Conservation (phyloP, 92 coral and sea anemone species). For the Siderastrea siderea region DNA sequence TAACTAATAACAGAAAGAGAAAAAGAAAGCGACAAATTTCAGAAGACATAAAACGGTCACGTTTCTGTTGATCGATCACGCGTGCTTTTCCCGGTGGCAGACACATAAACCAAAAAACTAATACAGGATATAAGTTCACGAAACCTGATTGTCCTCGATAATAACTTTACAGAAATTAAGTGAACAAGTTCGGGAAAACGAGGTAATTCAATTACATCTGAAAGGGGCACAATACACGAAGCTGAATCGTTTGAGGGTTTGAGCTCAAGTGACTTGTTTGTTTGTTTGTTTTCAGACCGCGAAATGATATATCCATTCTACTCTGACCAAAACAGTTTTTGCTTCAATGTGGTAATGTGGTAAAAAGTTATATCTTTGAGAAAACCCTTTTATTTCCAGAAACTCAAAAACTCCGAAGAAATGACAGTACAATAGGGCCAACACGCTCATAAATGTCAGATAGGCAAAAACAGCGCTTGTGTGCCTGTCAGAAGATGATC, state of each 20-base stretch:
- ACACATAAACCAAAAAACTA: neutral
- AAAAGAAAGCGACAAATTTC: neutral
- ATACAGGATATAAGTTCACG: neutral
- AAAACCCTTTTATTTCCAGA: neutral
- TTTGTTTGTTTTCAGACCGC: constrained; percentile 17
- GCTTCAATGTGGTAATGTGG: neutral
- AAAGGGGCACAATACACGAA: too few species aligned
- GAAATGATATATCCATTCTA: neutral
- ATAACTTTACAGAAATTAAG: neutral
- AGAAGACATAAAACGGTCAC: neutral
- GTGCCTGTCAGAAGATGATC: neutral
- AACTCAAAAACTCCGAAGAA: neutral
- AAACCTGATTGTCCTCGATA: neutral
- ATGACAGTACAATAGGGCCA: too few species aligned
- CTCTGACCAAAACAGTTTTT: neutral
- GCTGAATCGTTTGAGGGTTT: neutral
- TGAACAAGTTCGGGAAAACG: neutral
- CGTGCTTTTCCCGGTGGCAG: neutral
- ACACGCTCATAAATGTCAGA: too few species aligned
- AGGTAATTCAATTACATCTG: too few species aligned
- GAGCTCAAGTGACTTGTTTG: constrained; percentile 29
- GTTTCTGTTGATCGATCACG: constrained; percentile 1
- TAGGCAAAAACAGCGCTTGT: neutral
- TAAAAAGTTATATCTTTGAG: neutral
- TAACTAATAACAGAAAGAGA: neutral